phyloP scores from a whole-genome alignment of 2,797 vertebrate species.

The Danio jaintianensis region DNA sequence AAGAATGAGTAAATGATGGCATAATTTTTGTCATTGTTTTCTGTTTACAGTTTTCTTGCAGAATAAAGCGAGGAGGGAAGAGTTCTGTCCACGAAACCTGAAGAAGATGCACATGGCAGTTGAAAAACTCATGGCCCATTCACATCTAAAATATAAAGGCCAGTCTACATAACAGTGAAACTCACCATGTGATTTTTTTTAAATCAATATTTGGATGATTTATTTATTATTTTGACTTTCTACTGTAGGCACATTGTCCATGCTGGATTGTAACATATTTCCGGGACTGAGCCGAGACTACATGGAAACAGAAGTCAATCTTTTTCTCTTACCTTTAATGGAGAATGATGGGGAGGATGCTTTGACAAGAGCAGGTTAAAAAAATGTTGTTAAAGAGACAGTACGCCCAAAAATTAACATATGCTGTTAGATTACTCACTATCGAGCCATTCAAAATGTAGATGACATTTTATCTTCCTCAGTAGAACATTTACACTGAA shows the following conservation, averaged over 20 bases:
- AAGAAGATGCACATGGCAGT: conserved; percentile 88
- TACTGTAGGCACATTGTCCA: conserved; percentile 85
- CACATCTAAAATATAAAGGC: conserved; percentile 92
- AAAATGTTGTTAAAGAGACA: neutral
- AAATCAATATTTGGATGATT: neutral
- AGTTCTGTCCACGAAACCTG: conserved; percentile 88
- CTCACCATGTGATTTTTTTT: neutral
- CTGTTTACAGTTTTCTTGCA: conserved; percentile 88
- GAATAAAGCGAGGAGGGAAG: conserved; percentile 88
- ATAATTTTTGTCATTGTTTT: neutral
- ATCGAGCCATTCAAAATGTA: no score
- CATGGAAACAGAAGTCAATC: conserved; percentile 86
- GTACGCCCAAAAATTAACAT: no score
- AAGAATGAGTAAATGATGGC: no score
- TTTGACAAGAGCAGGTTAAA: conserved; percentile 81
- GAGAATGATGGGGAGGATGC: conserved; percentile 86
- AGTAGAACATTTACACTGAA: no score
- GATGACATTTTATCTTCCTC: no score
- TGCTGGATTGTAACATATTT: conserved; percentile 90
- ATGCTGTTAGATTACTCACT: no score
- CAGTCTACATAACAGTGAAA: neutral
- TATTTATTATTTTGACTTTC: conserved; percentile 7
- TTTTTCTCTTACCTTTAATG: conserved; percentile 90
- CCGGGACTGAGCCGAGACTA: conserved; percentile 86
- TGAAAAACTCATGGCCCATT: conserved; percentile 90